Evolutionary conservation across 30 jellyfish, hydroid and myxozoan genomes (phyloP).

Genomic region (Chrysaora quinquecirrha): DNA sequence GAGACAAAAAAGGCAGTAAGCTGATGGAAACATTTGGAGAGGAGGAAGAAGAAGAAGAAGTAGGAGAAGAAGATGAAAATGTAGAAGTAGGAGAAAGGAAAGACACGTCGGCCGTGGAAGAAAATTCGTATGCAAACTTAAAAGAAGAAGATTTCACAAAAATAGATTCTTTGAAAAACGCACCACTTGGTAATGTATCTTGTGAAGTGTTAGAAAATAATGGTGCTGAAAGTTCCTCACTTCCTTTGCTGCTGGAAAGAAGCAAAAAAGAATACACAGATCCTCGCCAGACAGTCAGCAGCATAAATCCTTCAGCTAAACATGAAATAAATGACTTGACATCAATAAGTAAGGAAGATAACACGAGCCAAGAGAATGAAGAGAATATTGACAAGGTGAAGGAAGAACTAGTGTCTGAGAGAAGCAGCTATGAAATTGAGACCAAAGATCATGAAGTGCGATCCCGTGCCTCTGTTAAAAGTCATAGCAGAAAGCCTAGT

Average conservation of each 20-base stretch:
- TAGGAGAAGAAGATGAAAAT: neutral
- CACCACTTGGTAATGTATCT: neutral
- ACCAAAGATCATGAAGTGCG: too few relatives aligned
- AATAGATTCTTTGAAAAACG: neutral
- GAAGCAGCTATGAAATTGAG: neutral
- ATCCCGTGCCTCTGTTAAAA: too few relatives aligned
- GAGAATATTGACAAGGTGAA: neutral
- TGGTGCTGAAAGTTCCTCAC: neutral
- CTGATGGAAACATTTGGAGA: slow-evolving; percentile 49
- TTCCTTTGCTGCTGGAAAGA: too few relatives aligned
- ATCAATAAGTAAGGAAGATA: neutral
- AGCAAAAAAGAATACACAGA: too few relatives aligned
- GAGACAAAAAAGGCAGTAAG: neutral
- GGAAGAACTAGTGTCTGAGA: neutral
- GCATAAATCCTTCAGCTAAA: too few relatives aligned
- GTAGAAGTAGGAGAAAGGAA: slow-evolving; percentile 40
- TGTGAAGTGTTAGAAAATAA: neutral
- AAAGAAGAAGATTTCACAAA: neutral
- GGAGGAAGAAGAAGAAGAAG: slow-evolving; percentile 42
- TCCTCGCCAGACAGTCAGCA: too few relatives aligned
- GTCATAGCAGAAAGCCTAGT: too few relatives aligned
- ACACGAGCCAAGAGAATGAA: neutral
- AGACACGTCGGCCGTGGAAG: neutral
- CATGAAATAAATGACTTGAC: too few relatives aligned
- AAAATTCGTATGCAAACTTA: neutral